Base-by-base conservation (phyloP, 2,113 vertebrate genomes). In the Xenus cinereus region DNA sequence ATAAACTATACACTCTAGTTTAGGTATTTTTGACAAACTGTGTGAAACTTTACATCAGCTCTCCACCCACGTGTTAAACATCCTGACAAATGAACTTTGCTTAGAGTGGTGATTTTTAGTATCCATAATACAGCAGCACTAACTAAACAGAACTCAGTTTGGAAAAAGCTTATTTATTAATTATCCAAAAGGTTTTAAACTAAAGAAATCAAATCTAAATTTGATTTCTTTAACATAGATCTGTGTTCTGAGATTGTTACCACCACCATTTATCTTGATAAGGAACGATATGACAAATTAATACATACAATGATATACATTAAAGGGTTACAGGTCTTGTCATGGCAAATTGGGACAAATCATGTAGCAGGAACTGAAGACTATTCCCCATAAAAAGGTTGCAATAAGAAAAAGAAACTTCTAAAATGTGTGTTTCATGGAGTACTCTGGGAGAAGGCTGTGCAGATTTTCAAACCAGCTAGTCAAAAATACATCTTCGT, bases 301-400 rank as follows among this genome's bases (percentile, higher is more conserved):
- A 51, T 45, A 67, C 50, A 28, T 46, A 79, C 57, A 68, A 66
- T 95, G 43, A 57, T 20, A 83, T 0, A 3, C 66, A 72, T 94
- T 79, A 84, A 92, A 92, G 68, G 94, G 73, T 94, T 94, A 87
- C 90, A 95, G 93, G 91, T 85, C 85, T 94, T 95, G 84, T 79
- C 91, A 83, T 11, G 50, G 81, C 67, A 57, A 90, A 95, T 30
- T 78, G 84, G 89, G 80, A 92, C 74, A 93, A 84, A 96, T 96
- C 76, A 75, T 5, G 3, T 26, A 68, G 46, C 53, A 82, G 66
- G 66, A 93, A 84, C 83, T 73, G 67, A 67, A 46, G 15, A n/a
- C 10, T 64, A 82, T 53, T 90, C 48, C 68, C 48, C 71, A 54
- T n/a, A 53, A 96, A 96, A 60, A 46, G 7, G 23, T 2, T 89